These are phyloP conservation scores for Theonella swinhoei DNA, from an alignment of 37 sponge, comb jelly and placozoan genomes.

Conservation along the genomic window DNA sequence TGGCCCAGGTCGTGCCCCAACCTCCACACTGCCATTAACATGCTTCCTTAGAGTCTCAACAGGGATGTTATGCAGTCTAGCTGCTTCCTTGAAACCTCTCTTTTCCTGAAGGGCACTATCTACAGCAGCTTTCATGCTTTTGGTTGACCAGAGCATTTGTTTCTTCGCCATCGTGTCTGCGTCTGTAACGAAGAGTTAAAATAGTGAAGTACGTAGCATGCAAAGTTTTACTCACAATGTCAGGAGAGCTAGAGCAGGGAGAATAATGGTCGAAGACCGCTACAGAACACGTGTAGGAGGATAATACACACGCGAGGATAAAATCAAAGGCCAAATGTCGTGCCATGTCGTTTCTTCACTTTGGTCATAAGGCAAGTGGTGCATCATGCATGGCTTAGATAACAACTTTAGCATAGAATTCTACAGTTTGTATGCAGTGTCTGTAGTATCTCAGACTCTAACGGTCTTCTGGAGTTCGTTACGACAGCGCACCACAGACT, in stretches of 20 bases:
- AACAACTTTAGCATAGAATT: too few species aligned
- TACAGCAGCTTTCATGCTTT: constrained; percentile 46
- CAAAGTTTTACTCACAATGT: neutral
- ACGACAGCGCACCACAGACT: neutral
- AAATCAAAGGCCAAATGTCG: too few species aligned
- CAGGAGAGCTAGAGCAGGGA: too few species aligned
- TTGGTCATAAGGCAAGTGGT: too few species aligned
- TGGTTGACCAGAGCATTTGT: constrained; percentile 27
- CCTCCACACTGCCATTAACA: constrained; percentile 41
- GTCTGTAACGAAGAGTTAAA: neutral
- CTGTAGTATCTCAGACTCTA: too few species aligned
- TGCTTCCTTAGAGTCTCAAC: constrained; percentile 50
- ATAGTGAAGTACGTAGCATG: neutral
- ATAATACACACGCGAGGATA: too few species aligned
- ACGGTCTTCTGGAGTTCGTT: too few species aligned
- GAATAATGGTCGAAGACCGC: too few species aligned
- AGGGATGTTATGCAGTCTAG: constrained; percentile 31
- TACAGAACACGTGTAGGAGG: too few species aligned
- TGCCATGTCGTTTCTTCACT: too few species aligned
- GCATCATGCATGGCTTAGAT: too few species aligned
- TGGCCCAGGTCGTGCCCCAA: constrained; percentile 52
- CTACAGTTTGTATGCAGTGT: too few species aligned
- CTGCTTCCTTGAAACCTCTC: constrained; percentile 39
- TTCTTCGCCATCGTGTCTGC: constrained; percentile 17
- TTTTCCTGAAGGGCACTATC: neutral